These are phyloP conservation scores for Heteractis magnifica DNA, from an alignment of 92 coral and sea anemone genomes.

Conservation along the genomic window DNA sequence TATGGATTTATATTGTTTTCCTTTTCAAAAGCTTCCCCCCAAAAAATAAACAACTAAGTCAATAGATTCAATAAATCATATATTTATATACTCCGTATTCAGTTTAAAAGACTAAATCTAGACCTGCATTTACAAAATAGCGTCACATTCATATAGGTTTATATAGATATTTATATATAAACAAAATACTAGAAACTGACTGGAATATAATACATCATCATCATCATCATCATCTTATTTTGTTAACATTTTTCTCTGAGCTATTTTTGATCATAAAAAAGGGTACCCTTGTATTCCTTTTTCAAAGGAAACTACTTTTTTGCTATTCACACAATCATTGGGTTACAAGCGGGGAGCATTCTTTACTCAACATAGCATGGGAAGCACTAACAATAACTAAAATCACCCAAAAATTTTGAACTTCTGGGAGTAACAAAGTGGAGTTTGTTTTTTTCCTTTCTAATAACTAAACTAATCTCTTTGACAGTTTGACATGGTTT, in stretches of 20 bases:
- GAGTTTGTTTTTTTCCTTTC: background rate
- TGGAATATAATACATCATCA: conserved; percentile 86
- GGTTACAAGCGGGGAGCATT: conserved; percentile 24
- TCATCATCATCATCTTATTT: conserved; percentile 55
- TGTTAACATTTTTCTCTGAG: conserved; percentile 12
- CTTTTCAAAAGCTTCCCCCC: no score
- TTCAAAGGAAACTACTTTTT: conserved; percentile 68
- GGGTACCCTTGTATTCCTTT: conserved; percentile 63
- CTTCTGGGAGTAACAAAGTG: conserved; percentile 19
- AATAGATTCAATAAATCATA: conserved; percentile 78
- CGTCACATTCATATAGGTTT: conserved; percentile 51
- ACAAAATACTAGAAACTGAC: conserved; percentile 91
- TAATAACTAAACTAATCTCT: conserved; percentile 26
- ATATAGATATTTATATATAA: conserved; percentile 60
- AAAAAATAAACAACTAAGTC: conserved; percentile 57
- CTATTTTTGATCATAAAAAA: conserved; percentile 78
- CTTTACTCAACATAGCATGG: conserved; percentile 22
- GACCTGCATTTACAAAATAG: conserved; percentile 95
- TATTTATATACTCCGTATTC: conserved; percentile 69
- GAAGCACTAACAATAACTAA: conserved; percentile 35
- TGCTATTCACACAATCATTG: conserved; percentile 38
- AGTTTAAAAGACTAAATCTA: conserved; percentile 83
- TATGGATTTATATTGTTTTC: no score
- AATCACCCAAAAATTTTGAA: conserved; percentile 40
- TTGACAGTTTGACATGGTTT: conserved; percentile 18